Evolutionary conservation across 2,888 invertebrate genomes (phyloP), one percentile per base, ranked within the genome.

Genomic region (Lathronympha strigana): DNA sequence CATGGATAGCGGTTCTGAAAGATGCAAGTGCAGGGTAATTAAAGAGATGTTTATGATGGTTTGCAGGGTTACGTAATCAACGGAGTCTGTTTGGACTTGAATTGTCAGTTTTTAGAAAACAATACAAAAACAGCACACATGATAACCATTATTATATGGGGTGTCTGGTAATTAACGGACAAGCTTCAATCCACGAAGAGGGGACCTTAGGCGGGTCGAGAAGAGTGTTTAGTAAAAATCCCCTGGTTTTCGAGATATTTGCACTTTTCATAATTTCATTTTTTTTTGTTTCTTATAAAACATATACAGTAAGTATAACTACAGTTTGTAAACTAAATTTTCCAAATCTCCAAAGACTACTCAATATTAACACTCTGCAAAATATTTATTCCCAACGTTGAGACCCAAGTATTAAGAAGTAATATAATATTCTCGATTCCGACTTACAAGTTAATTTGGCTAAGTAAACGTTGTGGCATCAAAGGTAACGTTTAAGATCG

Each of bases 341-440:
- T 33, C 4, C 6, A 5, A 51, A 15, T 9, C 51, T 31, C 33
- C 5, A n/a, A 51, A 33, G 51, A 51, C 19, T 51, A 55, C n/a
- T n/a, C 13, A 55, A 55, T 40, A 17, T 25, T 17, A 55, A 55
- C 21, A 25, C 25, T 28, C 25, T 38, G 17, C 17, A 40, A 38
- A 25, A 25, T 40, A 55, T 43, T 55, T 23, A 55, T 40, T 28
- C 36, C 23, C 25, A 13, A 55, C n/a, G 55, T 40, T 19, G 38
- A 38, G 28, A 55, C 40, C 4, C 19, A 15, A 57, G 23, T 8
- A 38, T 19, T 57, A 45, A 31, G 19, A 21, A n/a, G 17, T 19
- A 57, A 57, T 57, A 31, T 57, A 43, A 57, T 57, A 57, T 57
- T 57, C 43, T 17, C 19, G 13, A 43, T 28, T 43, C 28, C 21